These are phyloP conservation scores for Tromatobia lineatoria DNA, from an alignment of 2,888 invertebrate genomes.

Conservation along the genomic window DNA sequence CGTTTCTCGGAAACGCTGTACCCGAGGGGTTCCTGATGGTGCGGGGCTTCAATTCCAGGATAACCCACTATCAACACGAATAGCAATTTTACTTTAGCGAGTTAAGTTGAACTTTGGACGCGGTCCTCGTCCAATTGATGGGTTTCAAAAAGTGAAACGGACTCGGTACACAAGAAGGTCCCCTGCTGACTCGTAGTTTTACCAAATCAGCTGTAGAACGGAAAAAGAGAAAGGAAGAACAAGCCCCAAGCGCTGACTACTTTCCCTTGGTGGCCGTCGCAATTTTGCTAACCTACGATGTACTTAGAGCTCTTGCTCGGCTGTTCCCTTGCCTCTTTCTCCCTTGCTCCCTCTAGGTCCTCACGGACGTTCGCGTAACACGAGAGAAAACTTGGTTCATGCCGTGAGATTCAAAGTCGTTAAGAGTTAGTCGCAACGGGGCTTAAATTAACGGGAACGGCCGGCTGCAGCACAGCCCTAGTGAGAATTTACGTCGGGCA, in stretches of 20 bases:
- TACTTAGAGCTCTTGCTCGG: constrained; percentile 53
- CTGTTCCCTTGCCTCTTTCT: not conserved
- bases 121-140: constrained; percentile 57
- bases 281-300: constrained; percentile 44
- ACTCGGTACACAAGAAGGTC: constrained; percentile 69
- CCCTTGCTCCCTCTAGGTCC: constrained; percentile 32
- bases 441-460: constrained; percentile 74
- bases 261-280: constrained; percentile 41
- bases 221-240: constrained; percentile 52
- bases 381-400: constrained; percentile 72
- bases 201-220: constrained; percentile 11
- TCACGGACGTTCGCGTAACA: constrained; percentile 45
- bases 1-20: not conserved
- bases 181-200: constrained; percentile 40
- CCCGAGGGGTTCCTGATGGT: constrained; percentile 15
- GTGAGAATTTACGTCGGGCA: constrained; percentile 70
- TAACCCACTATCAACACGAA: constrained; percentile 42
- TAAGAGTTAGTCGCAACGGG: constrained; percentile 72
- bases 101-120: constrained; percentile 71
- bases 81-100: constrained; percentile 73
- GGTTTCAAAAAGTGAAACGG: constrained; percentile 70
- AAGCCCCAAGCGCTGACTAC: constrained; percentile 32
- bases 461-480: constrained; percentile 55
- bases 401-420: constrained; percentile 69
- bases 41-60: constrained; percentile 34